phyloP scores from a whole-genome alignment of 2,797 vertebrate genomes.

The Myoxocephalus aenaeus region DNA sequence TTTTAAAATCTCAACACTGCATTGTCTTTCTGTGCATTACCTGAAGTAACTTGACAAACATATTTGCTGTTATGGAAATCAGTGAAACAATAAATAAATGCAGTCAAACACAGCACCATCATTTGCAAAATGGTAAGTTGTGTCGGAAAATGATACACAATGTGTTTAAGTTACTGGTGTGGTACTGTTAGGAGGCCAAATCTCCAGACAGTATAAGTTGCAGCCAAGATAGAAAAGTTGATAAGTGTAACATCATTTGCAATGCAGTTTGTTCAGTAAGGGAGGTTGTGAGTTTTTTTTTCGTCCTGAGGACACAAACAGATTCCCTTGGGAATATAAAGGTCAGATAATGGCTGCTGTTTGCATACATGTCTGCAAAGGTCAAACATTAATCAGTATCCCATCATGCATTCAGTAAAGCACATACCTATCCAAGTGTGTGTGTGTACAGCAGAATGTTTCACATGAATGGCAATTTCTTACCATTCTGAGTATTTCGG shows the following conservation, averaged over 20 bases:
- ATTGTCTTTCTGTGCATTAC: background rate
- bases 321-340: constrained; percentile 27
- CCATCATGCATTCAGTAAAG: constrained; percentile 31
- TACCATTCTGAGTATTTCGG: background rate
- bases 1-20: background rate
- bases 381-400: constrained; percentile 53
- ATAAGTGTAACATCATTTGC: background rate
- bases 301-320: constrained; percentile 9
- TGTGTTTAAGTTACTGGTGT: background rate
- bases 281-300: background rate
- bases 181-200: background rate
- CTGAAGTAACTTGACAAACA: background rate
- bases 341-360: constrained; percentile 51
- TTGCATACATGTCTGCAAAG: constrained; percentile 47
- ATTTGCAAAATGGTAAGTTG: background rate
- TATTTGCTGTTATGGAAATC: background rate
- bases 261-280: background rate
- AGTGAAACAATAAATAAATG: background rate
- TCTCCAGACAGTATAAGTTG: background rate
- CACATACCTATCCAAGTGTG: background rate
- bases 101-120: background rate
- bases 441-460: background rate
- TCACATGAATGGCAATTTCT: background rate
- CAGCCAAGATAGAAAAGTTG: background rate
- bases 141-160: background rate